Evolutionary conservation across 2,113 vertebrate genomes (phyloP), one percentile per base, ranked within the genome.

Genomic region (Aptenodytes forsteri): DNA sequence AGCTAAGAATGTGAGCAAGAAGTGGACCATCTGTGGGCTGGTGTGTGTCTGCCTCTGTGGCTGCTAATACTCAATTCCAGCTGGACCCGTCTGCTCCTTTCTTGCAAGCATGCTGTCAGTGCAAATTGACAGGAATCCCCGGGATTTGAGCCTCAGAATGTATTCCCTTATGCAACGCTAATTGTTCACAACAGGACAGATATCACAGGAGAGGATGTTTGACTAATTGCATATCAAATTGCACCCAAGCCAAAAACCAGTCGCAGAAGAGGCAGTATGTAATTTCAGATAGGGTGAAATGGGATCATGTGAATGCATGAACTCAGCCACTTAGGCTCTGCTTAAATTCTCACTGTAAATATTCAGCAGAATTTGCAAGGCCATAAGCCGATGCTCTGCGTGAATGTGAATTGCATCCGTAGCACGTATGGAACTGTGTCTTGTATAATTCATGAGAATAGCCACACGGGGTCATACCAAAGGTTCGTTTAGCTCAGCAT

Each of bases 371-470:
- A 89, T 88, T 20, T 66, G 44, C 76, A 56, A 87, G 92, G 89
- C 93, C 20, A 2, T n/a, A 22, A 93, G 83, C 76, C 1, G 3
- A 5, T 34, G 58, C 89, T 92, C 89, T n/a, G 64, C 1, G 0
- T 81, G 93, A 86, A 96, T 90, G 71, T n/a, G 86, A 73, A 90
- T 92, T 58, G 83, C 71, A 90, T 96, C 76, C 9, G 1, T 42
- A 56, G 58, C 58, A 30, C 16, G 29, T 34, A 22, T 52, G 38
- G 83, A 62, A 77, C 76, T 49, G 32, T 42, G n/a, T 30, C 67
- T 81, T 97, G 91, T 93, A 95, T 93, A 96, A 96, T 96, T 95
- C 71, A 96, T 89, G 83, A 97, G 89, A 76, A 61, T 29, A 92
- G 67, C 83, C 89, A 86, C 93, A 70, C 3, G 3, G 71, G 88